Evolutionary conservation across 64 coral and sea anemone species (phyloP).

Genomic region (Trachythela sp.): DNA sequence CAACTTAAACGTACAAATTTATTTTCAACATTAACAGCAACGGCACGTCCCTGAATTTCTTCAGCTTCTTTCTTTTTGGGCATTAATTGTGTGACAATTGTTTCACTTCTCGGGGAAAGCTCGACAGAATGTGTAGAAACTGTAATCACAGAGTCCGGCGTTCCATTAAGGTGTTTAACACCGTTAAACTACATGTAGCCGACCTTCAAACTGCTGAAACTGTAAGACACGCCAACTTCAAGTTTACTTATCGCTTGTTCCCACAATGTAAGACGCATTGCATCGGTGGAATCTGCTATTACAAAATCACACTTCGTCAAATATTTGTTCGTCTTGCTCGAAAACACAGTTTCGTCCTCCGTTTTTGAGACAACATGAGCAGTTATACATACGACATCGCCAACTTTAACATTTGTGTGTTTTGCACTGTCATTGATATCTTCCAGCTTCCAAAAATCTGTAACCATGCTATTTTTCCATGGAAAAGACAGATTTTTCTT

Average conservation of each 20-base stretch:
- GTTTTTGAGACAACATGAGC: not conserved
- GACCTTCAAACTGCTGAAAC: not conserved
- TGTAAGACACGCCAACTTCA: not conserved
- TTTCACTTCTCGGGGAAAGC: not conserved
- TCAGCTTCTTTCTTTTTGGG: not conserved
- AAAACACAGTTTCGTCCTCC: not conserved
- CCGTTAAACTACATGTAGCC: not conserved
- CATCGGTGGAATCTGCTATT: not conserved
- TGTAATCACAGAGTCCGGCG: not conserved
- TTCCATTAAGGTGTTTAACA: not conserved
- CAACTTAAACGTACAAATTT: not conserved
- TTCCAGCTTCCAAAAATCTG: not conserved
- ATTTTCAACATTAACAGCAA: not conserved
- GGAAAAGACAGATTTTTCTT: slow-evolving; percentile 20
- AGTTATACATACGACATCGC: not conserved
- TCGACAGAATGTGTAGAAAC: not conserved
- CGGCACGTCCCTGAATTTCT: not conserved
- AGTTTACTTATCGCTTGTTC: not conserved
- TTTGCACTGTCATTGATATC: not conserved
- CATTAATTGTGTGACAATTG: not conserved
- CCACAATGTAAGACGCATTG: not conserved
- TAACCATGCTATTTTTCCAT: not conserved
- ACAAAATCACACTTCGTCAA: not conserved
- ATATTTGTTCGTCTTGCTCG: not conserved
- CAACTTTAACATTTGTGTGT: not conserved